Evolutionary conservation across 2,888 invertebrate species (phyloP), one percentile per base, ranked within the genome.

Genomic region (Liposcelis brunnea): DNA sequence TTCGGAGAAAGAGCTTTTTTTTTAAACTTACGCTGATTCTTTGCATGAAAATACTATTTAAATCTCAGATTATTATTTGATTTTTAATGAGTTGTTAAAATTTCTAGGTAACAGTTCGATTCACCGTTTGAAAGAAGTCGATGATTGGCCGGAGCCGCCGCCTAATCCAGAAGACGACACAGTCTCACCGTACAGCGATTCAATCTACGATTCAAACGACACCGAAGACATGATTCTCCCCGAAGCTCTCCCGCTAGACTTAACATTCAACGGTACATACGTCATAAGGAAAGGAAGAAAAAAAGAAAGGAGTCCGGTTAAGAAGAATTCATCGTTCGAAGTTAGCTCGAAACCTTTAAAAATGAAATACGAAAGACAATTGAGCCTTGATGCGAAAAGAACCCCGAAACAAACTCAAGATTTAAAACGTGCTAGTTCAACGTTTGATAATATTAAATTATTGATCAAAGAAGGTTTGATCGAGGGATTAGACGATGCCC

Each of bases 361-460:
- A 26, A 4, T 8, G 26, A 26, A 26, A 26, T 26, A 26, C 26
- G 26, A 16, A 47, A 7, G 44, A 10, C 45, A 36, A 16, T n/a
- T n/a, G n/a, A 46, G 46, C 31, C 32, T 21, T 8, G 37, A 34
- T 21, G 15, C 40, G 12, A 14, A 21, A n/a, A 40, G 4, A 6
- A 8, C 16, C 7, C 6, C 12, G 6, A 35, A 35, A 35, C 35
- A 4, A 21, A 42, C 26, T 12, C 63, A 70, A 8, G 78, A 78
- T 56, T 71, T 74, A 53, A 78, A 77, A 56, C 75, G 79, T 56
- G 78, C 77, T 62, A 80, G 78, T 52, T 77, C 77, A 36, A 80
- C 80, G 7, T 82, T 81, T 59, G 80, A 81, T 66, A 80, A 80
- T 58, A 77, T 81, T 54, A 76, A 77, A 58, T 78, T 78, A 34